Percentiles rank a stretch among this genome's conserved stretches.
These are phyloP conservation scores for Ctenopoma multispine DNA, from an alignment of 2,797 vertebrate genomes.

Conservation along the genomic window DNA sequence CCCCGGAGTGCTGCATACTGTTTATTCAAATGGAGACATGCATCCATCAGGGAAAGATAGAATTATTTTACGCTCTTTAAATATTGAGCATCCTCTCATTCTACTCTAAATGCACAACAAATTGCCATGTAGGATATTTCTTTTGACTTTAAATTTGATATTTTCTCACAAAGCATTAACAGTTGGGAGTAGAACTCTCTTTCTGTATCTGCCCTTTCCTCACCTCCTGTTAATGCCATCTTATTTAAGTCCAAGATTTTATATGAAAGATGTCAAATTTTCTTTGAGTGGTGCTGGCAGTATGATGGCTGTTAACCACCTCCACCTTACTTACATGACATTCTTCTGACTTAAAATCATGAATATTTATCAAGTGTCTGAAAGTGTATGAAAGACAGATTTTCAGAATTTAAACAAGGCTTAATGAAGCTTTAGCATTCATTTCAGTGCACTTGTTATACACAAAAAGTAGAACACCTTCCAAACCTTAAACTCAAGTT, in stretches of 20 bases:
- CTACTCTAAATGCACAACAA: slow-evolving; percentile 57
- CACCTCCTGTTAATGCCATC: slow-evolving; percentile 25
- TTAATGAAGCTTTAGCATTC: slow-evolving; percentile 20
- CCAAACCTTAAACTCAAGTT: slow-evolving; percentile 2
- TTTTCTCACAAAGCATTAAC: slow-evolving; percentile 61
- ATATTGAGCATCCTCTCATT: slow-evolving; percentile 66
- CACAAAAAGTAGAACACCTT: slow-evolving; percentile 1
- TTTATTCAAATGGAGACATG: slow-evolving; percentile 63
- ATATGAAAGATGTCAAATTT: slow-evolving; percentile 12
- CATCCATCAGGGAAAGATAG: slow-evolving; percentile 69
- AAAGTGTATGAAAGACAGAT: slow-evolving; percentile 31
- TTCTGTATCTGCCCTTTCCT: slow-evolving; percentile 21
- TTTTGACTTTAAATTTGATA: slow-evolving; percentile 68
- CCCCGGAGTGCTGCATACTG: slow-evolving; percentile 32
- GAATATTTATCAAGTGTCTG: slow-evolving; percentile 14
- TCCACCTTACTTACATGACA: slow-evolving; percentile 11
- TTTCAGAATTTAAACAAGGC: slow-evolving; percentile 41
- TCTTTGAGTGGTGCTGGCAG: slow-evolving; percentile 22
- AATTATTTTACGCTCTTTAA: slow-evolving; percentile 69
- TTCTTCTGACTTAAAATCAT: slow-evolving; percentile 15
- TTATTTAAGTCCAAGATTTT: slow-evolving; percentile 16
- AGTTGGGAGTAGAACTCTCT: slow-evolving; percentile 27
- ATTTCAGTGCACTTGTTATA: slow-evolving; percentile 15
- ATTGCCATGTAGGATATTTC: slow-evolving; percentile 60
- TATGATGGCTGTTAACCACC: slow-evolving; percentile 12